Percentiles rank a stretch among this genome's conserved stretches.
These are phyloP conservation scores for Raja brachyura DNA, from an alignment of 2,113 vertebrate species.

Conservation along the genomic window DNA sequence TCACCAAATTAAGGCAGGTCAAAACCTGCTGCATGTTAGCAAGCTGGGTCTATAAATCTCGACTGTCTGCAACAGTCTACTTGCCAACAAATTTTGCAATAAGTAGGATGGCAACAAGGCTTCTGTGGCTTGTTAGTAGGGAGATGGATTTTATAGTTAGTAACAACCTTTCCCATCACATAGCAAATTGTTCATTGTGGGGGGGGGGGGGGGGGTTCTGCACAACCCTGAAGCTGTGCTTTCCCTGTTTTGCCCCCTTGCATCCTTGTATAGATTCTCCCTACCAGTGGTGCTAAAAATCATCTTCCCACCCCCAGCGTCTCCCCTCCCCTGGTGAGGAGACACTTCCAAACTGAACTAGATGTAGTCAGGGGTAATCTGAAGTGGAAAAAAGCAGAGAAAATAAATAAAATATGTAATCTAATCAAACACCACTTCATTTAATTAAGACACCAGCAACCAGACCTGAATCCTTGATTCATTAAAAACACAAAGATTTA, in stretches of 20 bases:
- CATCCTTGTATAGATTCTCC: background rate
- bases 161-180: background rate
- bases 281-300: background rate
- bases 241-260: background rate
- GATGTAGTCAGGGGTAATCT: background rate
- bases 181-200: background rate
- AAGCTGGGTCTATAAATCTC: constrained; percentile 5
- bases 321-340: background rate
- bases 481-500: background rate
- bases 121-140: background rate
- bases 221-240: background rate
- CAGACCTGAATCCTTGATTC: constrained; percentile 21
- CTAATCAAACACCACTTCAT: constrained; percentile 5
- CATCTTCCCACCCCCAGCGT: background rate
- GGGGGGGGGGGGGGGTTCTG: background rate
- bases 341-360: background rate
- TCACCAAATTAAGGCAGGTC: constrained; percentile 13
- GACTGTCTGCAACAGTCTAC: background rate
- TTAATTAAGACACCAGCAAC: constrained; percentile 24
- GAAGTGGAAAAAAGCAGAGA: background rate
- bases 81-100: constrained; percentile 27
- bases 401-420: constrained; percentile 36
- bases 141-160: background rate
- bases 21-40: background rate
- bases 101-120: constrained; percentile 10